Conservation (phyloP, 2,888 invertebrate species). For the Gandaritis pyraliata region DNA sequence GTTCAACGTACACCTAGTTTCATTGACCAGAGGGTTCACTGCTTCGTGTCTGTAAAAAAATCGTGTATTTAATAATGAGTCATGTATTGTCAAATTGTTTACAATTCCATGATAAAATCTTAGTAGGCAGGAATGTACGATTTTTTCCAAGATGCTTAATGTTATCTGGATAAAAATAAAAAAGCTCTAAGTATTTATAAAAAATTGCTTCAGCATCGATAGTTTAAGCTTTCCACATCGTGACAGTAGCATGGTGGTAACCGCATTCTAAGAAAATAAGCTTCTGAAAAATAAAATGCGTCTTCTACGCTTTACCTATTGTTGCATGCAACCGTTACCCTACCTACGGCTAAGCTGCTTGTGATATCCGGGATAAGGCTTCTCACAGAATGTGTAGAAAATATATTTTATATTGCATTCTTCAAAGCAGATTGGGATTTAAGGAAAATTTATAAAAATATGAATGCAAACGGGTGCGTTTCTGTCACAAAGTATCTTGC, state of each 20-base stretch:
- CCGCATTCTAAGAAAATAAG: neutral
- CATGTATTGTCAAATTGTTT: no score
- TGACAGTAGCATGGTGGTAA: neutral
- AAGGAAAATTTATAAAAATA: slow-evolving; percentile 14
- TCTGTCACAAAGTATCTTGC: neutral
- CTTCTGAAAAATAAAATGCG: slow-evolving; percentile 11
- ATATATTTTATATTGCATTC: slow-evolving; percentile 31
- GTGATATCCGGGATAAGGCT: slow-evolving; percentile 30
- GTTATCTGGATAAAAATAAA: no score
- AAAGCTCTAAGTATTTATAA: no score
- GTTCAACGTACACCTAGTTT: slow-evolving; percentile 22
- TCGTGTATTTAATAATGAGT: no score
- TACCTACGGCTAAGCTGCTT: slow-evolving; percentile 24
- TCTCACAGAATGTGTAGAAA: slow-evolving; percentile 24
- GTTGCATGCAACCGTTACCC: slow-evolving; percentile 23
- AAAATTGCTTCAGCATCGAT: no score
- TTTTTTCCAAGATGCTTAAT: no score
- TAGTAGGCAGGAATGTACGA: no score
- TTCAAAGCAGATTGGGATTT: slow-evolving; percentile 17
- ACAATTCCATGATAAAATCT: no score
- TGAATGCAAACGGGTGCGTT: slow-evolving; percentile 9
- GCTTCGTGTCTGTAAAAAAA: no score
- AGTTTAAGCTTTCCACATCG: no score
- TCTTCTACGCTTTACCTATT: slow-evolving; percentile 12
- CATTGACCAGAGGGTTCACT: neutral